Evolutionary conservation across 2,797 vertebrate genomes (phyloP).

Genomic region (Huso huso): DNA sequence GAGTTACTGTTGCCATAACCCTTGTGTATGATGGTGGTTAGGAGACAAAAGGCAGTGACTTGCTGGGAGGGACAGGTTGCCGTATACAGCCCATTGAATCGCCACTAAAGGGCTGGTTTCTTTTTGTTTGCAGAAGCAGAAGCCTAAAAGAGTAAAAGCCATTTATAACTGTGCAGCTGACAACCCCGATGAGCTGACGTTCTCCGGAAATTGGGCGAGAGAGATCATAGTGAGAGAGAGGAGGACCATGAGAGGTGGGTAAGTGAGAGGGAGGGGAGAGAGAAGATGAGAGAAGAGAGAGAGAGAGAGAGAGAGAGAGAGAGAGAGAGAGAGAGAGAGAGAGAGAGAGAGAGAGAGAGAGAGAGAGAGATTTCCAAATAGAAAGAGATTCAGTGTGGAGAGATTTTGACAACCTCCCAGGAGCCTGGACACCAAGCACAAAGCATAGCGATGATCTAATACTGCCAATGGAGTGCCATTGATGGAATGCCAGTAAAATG

Average conservation of each 20-base stretch:
- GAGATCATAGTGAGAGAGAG: slow-evolving; percentile 93
- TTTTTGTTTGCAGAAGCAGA: slow-evolving; percentile 62
- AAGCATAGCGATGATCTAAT: not conserved
- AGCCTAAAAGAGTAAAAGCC: slow-evolving; percentile 91
- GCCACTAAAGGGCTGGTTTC: no score
- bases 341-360: no score
- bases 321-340: no score
- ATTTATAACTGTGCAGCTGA: slow-evolving; percentile 93
- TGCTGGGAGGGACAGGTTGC: no score
- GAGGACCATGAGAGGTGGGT: slow-evolving; percentile 99
- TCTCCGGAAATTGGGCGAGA: slow-evolving; percentile 91
- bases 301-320: no score
- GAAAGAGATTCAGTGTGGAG: not conserved
- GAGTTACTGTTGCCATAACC: no score
- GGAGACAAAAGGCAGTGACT: no score
- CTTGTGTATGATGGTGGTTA: no score
- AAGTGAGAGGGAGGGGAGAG: slow-evolving; percentile 62
- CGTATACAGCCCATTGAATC: no score
- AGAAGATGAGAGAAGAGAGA: slow-evolving; percentile 6
- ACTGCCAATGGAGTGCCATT: not conserved
- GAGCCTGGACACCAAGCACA: not conserved
- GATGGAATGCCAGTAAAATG: no score
- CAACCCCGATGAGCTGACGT: slow-evolving; percentile 94
- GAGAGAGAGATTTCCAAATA: not conserved
- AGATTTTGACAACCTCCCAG: not conserved